Evolutionary conservation across 2,888 invertebrate species (phyloP).

Genomic region (Sarcophaga caerulescens): DNA sequence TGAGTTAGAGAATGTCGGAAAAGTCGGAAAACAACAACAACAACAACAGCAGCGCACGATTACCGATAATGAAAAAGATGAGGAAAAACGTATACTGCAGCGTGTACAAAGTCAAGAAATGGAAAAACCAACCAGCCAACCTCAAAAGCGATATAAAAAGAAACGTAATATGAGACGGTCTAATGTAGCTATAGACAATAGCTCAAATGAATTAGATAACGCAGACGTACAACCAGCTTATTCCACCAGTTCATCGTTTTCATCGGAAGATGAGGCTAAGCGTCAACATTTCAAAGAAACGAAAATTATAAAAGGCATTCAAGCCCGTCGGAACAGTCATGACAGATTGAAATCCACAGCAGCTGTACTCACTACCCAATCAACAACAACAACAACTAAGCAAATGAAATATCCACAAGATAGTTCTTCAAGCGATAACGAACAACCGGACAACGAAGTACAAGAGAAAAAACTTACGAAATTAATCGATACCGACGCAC

Average conservation of each 20-base stretch:
- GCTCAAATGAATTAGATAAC: conserved; percentile 36
- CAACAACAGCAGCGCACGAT: not conserved
- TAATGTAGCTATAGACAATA: conserved; percentile 51
- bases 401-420: conserved; percentile 1
- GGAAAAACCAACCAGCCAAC: conserved; percentile 31
- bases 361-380: not conserved
- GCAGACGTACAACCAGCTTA: conserved; percentile 6
- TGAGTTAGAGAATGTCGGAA: not conserved
- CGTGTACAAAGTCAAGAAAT: conserved; percentile 26
- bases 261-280: conserved; percentile 81
- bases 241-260: conserved; percentile 79
- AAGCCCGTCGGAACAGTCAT: conserved; percentile 33
- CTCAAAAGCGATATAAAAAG: conserved; percentile 59
- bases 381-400: not conserved
- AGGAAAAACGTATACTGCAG: conserved; percentile 39
- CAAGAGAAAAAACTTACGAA: not conserved
- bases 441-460: not conserved
- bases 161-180: conserved; percentile 64
- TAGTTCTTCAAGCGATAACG: conserved; percentile 26
- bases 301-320: conserved; percentile 8
- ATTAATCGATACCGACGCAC: not conserved
- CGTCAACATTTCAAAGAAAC: conserved; percentile 53
- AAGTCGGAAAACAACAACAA: not conserved
- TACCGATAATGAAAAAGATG: not conserved
- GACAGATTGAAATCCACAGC: conserved; percentile 22